Evolutionary conservation across 2,113 vertebrate genomes (phyloP).

Genomic region (Marmota monax): DNA sequence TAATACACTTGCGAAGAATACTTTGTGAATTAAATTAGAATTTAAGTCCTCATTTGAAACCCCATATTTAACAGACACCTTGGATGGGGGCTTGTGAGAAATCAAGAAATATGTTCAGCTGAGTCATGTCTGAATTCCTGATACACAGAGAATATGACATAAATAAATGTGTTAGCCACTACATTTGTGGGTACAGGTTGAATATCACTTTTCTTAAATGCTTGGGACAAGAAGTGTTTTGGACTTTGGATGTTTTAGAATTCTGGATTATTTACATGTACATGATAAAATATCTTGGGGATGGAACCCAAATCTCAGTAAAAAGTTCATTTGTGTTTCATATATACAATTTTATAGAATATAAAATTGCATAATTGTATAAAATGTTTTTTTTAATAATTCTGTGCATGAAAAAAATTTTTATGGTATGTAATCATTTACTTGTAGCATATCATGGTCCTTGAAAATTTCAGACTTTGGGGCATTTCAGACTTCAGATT

Average conservation of each 20-base stretch:
- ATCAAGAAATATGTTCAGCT: neutral
- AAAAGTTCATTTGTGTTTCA: neutral
- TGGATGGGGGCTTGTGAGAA: neutral
- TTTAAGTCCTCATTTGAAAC: neutral
- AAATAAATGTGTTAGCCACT: neutral
- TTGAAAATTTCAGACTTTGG: neutral
- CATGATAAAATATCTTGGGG: too few species aligned
- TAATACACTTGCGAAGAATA: neutral
- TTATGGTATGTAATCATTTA: neutral
- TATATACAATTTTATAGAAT: neutral
- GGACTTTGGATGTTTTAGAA: neutral
- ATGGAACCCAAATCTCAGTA: neutral
- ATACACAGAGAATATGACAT: neutral
- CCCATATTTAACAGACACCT: neutral
- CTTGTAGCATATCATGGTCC: neutral
- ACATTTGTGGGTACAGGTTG: neutral
- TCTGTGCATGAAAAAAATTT: neutral
- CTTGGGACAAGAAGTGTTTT: neutral
- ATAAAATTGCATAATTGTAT: neutral
- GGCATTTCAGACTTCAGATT: neutral
- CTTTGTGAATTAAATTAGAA: neutral
- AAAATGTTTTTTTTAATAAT: neutral
- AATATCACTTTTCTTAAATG: neutral
- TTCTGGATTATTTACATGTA: neutral
- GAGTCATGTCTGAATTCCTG: neutral